Conservation (phyloP, 2,888 invertebrate genomes). For the Drosophila stalkeri region DNA sequence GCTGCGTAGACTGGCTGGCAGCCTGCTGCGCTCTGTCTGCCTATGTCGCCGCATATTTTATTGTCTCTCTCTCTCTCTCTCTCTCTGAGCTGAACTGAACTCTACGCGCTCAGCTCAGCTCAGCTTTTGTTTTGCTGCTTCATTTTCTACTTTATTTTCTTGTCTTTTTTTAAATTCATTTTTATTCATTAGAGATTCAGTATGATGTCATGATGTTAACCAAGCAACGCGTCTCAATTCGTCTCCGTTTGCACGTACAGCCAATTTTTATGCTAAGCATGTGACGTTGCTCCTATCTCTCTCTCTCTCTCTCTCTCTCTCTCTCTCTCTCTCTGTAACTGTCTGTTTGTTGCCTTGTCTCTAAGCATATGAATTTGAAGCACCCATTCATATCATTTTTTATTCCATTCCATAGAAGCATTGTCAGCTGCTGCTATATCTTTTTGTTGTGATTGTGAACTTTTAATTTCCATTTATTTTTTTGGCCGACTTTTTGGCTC, state of each 20-base stretch:
- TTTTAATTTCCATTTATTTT: conserved; percentile 73
- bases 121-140: conserved; percentile 13
- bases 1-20: conserved; percentile 74
- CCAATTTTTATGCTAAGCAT: conserved; percentile 55
- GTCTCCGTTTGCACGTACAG: conserved; percentile 52
- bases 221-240: conserved; percentile 20
- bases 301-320: neutral
- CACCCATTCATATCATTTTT: conserved; percentile 36
- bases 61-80: conserved; percentile 18
- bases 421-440: conserved; percentile 16
- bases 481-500: conserved; percentile 56
- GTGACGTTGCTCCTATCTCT: conserved; percentile 20
- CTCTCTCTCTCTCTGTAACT: conserved; percentile 1
- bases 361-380: conserved; percentile 29
- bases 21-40: conserved; percentile 57
- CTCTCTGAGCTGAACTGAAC: neutral
- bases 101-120: too few species aligned
- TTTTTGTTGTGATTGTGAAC: conserved; percentile 48
- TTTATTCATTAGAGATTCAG: conserved; percentile 71
- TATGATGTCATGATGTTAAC: conserved; percentile 74
- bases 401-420: conserved; percentile 24
- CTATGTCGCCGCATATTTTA: conserved; percentile 61
- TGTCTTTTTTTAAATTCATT: conserved; percentile 69
- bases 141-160: conserved; percentile 29
- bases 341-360: neutral